Evolutionary conservation across 2,113 vertebrate species (phyloP).

Genomic region (Paracanthobrama guichenoti): DNA sequence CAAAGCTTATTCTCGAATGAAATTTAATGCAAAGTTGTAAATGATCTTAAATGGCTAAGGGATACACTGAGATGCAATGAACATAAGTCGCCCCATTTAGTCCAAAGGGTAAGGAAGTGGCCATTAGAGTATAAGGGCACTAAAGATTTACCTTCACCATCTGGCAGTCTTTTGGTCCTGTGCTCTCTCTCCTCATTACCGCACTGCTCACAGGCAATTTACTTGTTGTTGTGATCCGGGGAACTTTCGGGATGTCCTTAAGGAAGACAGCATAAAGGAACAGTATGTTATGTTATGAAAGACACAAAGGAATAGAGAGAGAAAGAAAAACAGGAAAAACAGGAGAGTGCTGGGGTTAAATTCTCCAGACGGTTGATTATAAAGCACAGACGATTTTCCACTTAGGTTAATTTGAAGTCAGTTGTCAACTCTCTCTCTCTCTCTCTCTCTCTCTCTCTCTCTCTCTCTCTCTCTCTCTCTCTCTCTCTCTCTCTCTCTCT

Average conservation of each 20-base stretch:
- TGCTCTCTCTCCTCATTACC: constrained; percentile 70
- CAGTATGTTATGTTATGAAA: neutral
- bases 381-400: constrained; percentile 13
- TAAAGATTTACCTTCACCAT: constrained; percentile 74
- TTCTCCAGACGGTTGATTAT: constrained; percentile 23
- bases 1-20: constrained; percentile 18
- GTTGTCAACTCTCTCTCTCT: constrained; percentile 21
- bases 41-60: constrained; percentile 48
- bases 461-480: constrained; percentile 9
- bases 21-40: constrained; percentile 38
- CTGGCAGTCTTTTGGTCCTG: constrained; percentile 69
- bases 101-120: constrained; percentile 60
- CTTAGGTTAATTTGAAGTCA: constrained; percentile 4
- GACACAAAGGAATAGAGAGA: neutral
- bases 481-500: neutral
- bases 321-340: neutral
- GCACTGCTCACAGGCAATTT: constrained; percentile 68
- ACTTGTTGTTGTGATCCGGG: constrained; percentile 72
- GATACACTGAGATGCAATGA: constrained; percentile 57
- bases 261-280: constrained; percentile 37
- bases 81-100: constrained; percentile 48
- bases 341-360: constrained; percentile 14
- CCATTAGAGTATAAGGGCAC: constrained; percentile 63
- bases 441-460: neutral
- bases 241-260: constrained; percentile 78